Conservation (phyloP, 2,888 invertebrate genomes). For the Idaea biselata region DNA sequence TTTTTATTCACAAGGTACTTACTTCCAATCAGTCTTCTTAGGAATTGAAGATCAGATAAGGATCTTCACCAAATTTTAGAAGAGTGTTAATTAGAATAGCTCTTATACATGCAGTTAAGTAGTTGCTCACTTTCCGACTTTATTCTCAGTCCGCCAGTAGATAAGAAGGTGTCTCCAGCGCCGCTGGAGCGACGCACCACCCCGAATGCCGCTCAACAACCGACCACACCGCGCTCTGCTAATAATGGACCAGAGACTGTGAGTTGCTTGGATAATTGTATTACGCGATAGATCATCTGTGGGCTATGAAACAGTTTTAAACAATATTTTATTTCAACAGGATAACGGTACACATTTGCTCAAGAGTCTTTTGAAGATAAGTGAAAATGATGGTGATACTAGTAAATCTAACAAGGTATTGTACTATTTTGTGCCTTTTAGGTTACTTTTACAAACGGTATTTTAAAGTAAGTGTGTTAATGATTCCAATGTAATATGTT, state of each 20-base stretch:
- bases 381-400: conserved; percentile 46
- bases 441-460: background rate
- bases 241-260: background rate
- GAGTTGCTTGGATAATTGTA: background rate
- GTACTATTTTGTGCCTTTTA: background rate
- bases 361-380: conserved; percentile 67
- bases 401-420: conserved; percentile 55
- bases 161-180: conserved; percentile 42
- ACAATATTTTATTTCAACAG: conserved; percentile 30
- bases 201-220: background rate
- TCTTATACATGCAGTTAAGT: too few species aligned
- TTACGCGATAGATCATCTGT: too few species aligned
- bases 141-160: conserved; percentile 54
- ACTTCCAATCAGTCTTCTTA: too few species aligned
- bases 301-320: background rate
- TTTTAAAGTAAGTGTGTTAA: background rate
- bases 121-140: too few species aligned
- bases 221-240: background rate
- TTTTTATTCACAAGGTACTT: too few species aligned
- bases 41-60: too few species aligned
- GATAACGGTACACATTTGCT: conserved; percentile 65
- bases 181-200: conserved; percentile 8
- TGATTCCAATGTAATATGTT: background rate
- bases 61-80: too few species aligned
- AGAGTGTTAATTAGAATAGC: too few species aligned